Evolutionary conservation across 2,888 invertebrate species (phyloP).

Genomic region (Venustoraphidia nigricollis): DNA sequence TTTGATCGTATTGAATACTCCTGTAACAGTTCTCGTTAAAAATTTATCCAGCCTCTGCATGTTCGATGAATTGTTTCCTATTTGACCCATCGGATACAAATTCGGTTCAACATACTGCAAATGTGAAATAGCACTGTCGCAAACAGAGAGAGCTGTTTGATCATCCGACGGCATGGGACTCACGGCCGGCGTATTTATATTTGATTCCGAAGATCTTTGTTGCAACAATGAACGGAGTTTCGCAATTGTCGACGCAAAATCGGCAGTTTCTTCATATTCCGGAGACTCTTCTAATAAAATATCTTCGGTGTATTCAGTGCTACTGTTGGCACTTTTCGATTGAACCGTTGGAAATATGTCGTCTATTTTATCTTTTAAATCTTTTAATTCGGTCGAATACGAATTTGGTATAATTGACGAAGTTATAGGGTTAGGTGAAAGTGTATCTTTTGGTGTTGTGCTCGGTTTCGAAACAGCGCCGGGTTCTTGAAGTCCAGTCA

Average conservation of each 20-base stretch:
- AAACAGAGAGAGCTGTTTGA: too few species aligned
- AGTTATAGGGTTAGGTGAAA: not conserved
- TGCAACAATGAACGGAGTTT: constrained; percentile 48
- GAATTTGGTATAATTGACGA: not conserved
- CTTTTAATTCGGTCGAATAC: not conserved
- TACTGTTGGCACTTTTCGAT: not conserved
- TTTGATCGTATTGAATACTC: constrained; percentile 61
- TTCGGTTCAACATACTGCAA: too few species aligned
- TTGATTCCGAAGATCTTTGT: constrained; percentile 29
- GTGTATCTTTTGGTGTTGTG: not conserved
- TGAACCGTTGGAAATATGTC: too few species aligned
- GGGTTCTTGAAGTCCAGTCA: constrained; percentile 43
- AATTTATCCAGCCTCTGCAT: constrained; percentile 32
- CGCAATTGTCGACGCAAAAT: constrained; percentile 56
- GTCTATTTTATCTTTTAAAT: not conserved
- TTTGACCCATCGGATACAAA: too few species aligned
- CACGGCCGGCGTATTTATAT: constrained; percentile 24
- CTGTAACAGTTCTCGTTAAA: constrained; percentile 62
- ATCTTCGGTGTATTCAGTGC: not conserved
- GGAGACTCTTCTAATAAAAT: constrained; percentile 32
- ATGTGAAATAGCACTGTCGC: too few species aligned
- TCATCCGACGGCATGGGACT: constrained; percentile 21
- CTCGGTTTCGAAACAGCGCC: constrained; percentile 17
- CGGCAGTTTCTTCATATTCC: constrained; percentile 56
- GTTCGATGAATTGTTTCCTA: constrained; percentile 7